A percentile compares a stretch with the other conserved stretches of the same genome.
These are phyloP conservation scores for Otus sunia DNA, from an alignment of 2,113 vertebrate genomes.

Conservation along the genomic window DNA sequence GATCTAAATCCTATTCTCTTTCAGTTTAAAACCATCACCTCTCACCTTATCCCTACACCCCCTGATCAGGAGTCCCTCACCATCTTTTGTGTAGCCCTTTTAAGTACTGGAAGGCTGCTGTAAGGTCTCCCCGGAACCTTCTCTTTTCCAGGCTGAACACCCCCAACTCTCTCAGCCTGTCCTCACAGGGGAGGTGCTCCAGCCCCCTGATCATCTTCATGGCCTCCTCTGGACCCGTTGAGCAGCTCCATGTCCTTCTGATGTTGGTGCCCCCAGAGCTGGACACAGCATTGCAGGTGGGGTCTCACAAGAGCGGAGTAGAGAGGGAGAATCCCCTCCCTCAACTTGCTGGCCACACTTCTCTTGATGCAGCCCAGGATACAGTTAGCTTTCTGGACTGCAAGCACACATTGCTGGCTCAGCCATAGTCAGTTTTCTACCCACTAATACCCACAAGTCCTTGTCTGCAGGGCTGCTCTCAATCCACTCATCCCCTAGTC, in stretches of 20 bases:
- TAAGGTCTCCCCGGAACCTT: accelerated
- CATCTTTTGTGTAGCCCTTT: not conserved
- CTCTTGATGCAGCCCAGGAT: not conserved
- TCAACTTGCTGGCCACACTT: accelerated
- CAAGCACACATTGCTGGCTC: accelerated
- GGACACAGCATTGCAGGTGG: too few species aligned
- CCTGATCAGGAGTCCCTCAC: too few species aligned
- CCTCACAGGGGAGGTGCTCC: not conserved
- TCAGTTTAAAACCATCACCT: not conserved
- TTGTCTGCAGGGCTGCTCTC: not conserved
- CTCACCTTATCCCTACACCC: accelerated
- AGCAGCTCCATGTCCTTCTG: not conserved
- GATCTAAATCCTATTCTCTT: too few species aligned
- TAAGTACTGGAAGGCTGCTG: not conserved
- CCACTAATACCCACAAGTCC: not conserved
- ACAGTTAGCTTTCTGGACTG: accelerated
- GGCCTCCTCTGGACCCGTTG: accelerated
- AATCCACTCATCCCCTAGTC: accelerated
- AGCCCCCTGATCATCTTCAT: accelerated
- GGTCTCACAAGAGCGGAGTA: accelerated
- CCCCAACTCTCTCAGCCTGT: not conserved
- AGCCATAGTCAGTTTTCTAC: not conserved
- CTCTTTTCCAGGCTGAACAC: not conserved
- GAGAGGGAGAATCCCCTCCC: not conserved
- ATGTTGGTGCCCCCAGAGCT: not conserved